Percentiles rank a stretch among this genome's conserved stretches.
Evolutionary conservation across 2,888 invertebrate genomes (phyloP).

Genomic region (Hipparchia sbordonii): DNA sequence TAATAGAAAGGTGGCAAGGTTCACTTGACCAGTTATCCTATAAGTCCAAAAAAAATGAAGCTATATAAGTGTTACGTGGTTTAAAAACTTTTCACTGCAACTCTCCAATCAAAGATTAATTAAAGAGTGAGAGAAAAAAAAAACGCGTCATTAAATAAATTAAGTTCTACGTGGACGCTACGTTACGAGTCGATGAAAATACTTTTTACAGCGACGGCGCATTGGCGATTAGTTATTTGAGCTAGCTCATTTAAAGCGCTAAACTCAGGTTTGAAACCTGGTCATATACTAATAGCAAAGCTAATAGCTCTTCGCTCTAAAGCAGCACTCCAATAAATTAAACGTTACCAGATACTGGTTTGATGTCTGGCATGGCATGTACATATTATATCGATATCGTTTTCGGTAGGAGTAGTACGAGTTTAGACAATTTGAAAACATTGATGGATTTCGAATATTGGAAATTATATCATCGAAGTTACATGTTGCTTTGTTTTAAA

Average conservation of each 20-base stretch:
- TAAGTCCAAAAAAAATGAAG: not conserved
- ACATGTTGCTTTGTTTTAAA: no score
- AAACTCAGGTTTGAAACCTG: not conserved
- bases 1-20: no score
- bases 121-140: not conserved
- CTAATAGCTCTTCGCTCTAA: constrained; percentile 6
- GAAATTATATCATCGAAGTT: no score
- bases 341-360: constrained; percentile 24
- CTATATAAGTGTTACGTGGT: not conserved
- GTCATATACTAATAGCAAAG: constrained; percentile 1
- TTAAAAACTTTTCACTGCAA: not conserved
- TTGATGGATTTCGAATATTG: no score
- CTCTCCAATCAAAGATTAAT: not conserved
- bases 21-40: no score
- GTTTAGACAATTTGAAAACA: no score
- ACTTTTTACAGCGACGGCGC: not conserved
- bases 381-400: constrained; percentile 29
- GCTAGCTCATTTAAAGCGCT: not conserved
- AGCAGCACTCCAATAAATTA: constrained; percentile 20
- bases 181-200: not conserved
- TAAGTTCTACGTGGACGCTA: no score
- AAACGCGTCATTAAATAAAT: no score
- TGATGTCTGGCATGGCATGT: constrained; percentile 20
- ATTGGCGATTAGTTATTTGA: not conserved
- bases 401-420: not conserved